Conservation (phyloP, 2,113 vertebrate genomes). For the Pteropus alecto region DNA sequence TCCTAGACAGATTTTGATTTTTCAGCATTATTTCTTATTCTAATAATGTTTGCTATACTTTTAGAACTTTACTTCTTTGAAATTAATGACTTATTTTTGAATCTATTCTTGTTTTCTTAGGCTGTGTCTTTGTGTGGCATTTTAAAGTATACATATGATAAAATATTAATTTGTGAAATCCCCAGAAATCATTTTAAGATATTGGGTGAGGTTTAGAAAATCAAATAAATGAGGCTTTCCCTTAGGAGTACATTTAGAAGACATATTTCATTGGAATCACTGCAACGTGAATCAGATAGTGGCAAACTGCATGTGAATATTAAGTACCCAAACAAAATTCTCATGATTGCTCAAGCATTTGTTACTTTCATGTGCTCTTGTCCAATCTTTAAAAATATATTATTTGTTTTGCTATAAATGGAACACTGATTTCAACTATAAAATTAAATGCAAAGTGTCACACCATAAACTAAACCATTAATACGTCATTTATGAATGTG, state of each 20-base stretch:
- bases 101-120: not conserved
- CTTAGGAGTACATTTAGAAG: not conserved
- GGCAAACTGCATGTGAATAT: not conserved
- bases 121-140: not conserved
- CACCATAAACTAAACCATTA: not conserved
- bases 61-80: not conserved
- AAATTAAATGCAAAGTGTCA: not conserved
- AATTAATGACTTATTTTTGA: not conserved
- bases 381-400: not conserved
- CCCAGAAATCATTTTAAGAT: not conserved
- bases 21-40: not conserved
- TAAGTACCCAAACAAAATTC: not conserved
- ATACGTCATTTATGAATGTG: not conserved
- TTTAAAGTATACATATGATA: not conserved
- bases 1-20: not conserved
- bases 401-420: not conserved
- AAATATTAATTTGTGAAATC: constrained; percentile 28
- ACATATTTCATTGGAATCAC: not conserved
- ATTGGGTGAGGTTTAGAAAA: constrained; percentile 6
- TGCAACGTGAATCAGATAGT: not conserved
- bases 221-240: not conserved
- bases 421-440: not conserved
- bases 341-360: not conserved
- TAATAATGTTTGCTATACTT: not conserved
- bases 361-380: not conserved